A percentile compares a stretch with the other conserved stretches of the same genome.
Evolutionary conservation across 2,888 invertebrate species (phyloP).

Genomic region (Microctonus brassicae): DNA sequence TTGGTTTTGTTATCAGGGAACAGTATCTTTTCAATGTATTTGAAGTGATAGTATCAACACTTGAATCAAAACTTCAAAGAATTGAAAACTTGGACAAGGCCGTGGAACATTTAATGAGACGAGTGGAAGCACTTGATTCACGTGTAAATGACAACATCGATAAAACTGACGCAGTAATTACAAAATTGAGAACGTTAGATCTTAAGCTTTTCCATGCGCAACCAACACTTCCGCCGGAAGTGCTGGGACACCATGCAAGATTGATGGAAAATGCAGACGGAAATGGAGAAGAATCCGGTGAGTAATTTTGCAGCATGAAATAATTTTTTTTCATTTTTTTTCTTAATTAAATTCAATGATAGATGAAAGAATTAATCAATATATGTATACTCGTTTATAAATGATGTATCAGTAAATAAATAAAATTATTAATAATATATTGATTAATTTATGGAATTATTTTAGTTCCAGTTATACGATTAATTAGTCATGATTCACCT

Average conservation of each 20-base stretch:
- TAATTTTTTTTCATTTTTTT: too few relatives aligned
- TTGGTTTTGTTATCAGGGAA: conserved; percentile 76
- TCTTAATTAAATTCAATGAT: too few relatives aligned
- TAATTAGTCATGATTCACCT: conserved; percentile 58
- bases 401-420: too few relatives aligned
- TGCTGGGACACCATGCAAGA: conserved; percentile 53
- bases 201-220: conserved; percentile 79
- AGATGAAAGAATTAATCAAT: too few relatives aligned
- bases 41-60: conserved; percentile 89
- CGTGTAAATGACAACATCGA: conserved; percentile 86
- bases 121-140: conserved; percentile 86
- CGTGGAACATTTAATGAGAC: conserved; percentile 87
- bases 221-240: conserved; percentile 66
- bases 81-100: conserved; percentile 91
- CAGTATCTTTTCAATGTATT: conserved; percentile 90
- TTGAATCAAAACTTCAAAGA: conserved; percentile 88
- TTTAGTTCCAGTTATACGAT: conserved; percentile 58
- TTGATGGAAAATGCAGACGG: conserved; percentile 54
- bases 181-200: conserved; percentile 82
- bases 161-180: conserved; percentile 86
- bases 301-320: conserved; percentile 12
- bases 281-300: conserved; percentile 46
- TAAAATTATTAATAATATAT: too few relatives aligned
- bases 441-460: conserved; percentile 17
- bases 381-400: too few relatives aligned